Conservation (phyloP, 2,797 vertebrate species). For the Sylvilagus floridanus region DNA sequence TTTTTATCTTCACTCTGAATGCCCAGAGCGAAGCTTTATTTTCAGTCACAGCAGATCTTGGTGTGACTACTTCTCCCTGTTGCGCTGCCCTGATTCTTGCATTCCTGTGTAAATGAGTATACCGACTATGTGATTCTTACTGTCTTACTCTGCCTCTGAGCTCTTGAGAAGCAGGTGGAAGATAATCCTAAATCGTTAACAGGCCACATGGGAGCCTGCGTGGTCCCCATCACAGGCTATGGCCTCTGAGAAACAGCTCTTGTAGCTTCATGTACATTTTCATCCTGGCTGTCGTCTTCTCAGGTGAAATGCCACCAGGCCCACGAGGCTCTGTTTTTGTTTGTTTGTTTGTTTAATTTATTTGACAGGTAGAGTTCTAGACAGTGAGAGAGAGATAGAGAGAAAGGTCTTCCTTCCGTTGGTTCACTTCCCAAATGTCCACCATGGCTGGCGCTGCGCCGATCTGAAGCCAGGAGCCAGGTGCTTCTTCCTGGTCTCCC, state of each 20-base stretch:
- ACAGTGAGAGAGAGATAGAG: no score
- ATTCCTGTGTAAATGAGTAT: slow-evolving; percentile 50
- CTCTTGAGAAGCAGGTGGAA: background rate
- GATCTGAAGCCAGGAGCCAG: no score
- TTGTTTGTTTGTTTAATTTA: no score
- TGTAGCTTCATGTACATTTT: background rate
- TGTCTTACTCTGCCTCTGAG: slow-evolving; percentile 3
- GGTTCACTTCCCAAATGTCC: no score
- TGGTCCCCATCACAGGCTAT: background rate
- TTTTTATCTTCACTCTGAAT: background rate
- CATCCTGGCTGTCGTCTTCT: background rate
- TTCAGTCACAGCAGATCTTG: background rate
- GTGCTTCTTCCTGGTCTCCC: no score
- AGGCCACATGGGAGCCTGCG: background rate
- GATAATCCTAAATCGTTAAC: background rate
- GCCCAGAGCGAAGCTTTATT: slow-evolving; percentile 20
- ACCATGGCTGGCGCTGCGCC: no score
- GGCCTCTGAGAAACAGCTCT: background rate
- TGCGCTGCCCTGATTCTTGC: background rate
- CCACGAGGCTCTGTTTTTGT: background rate
- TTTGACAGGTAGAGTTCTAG: no score
- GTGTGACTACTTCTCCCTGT: background rate
- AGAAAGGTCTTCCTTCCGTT: no score
- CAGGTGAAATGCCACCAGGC: no score
- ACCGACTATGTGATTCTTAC: background rate